phyloP scores from a whole-genome alignment of 2,113 vertebrate species.

The Crotophaga sulcirostris region DNA sequence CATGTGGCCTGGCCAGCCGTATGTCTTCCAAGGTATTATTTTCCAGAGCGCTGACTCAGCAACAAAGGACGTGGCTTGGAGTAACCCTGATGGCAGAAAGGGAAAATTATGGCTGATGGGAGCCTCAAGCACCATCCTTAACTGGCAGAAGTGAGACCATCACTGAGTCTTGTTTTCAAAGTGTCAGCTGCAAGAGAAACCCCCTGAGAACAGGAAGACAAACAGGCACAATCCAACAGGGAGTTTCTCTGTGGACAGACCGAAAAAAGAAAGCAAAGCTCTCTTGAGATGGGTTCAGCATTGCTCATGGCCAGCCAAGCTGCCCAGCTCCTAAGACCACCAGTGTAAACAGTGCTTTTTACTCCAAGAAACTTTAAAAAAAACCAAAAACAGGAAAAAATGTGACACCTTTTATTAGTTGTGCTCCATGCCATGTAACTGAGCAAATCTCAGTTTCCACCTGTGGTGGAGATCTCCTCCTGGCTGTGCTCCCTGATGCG shows the following conservation, averaged over 20 bases:
- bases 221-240: background rate
- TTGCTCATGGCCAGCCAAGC: background rate
- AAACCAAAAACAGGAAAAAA: background rate
- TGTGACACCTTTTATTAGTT: background rate
- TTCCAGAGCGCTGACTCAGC: background rate
- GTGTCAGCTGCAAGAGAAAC: background rate
- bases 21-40: background rate
- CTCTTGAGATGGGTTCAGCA: background rate
- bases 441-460: background rate
- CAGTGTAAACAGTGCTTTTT: background rate
- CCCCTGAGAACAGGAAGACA: background rate
- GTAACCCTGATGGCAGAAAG: background rate
- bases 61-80: background rate
- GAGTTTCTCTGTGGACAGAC: background rate
- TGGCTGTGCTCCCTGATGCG: accelerated
- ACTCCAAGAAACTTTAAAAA: background rate
- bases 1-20: background rate
- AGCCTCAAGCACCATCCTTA: background rate
- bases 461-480: background rate
- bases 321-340: background rate
- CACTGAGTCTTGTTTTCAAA: background rate
- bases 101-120: background rate
- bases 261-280: background rate
- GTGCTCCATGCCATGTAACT: background rate
- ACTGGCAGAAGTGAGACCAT: background rate